Conservation (phyloP, 2,113 vertebrate genomes). For the Leptodactylus fuscus region DNA sequence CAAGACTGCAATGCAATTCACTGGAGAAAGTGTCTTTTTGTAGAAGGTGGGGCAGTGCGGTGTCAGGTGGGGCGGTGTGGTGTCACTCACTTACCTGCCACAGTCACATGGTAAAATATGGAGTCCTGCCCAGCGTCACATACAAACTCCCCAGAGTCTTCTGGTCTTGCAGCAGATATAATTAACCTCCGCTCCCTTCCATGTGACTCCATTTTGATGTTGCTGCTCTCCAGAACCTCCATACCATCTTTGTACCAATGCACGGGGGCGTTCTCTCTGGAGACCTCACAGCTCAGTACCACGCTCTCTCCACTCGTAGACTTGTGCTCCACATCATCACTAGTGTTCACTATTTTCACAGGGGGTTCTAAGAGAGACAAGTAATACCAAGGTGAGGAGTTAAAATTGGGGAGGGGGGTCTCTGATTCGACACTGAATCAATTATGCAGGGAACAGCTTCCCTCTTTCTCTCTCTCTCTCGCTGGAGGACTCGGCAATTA, state of each 20-base stretch:
- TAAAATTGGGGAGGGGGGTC: no score
- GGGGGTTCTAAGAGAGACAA: constrained; percentile 73
- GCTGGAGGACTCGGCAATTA: neutral
- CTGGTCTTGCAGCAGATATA: constrained; percentile 78
- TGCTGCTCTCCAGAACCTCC: constrained; percentile 77
- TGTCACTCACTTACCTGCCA: constrained; percentile 82
- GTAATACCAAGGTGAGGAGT: neutral
- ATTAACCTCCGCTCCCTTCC: constrained; percentile 80
- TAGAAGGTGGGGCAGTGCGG: no score
- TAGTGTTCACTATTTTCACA: constrained; percentile 80
- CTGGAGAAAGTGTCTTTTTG: no score
- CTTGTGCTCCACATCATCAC: constrained; percentile 69
- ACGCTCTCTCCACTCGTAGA: constrained; percentile 78
- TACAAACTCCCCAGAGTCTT: constrained; percentile 87
- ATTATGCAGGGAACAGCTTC: no score
- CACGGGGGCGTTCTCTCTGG: constrained; percentile 74
- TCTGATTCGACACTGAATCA: no score
- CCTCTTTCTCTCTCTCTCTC: neutral
- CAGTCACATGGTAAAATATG: constrained; percentile 85
- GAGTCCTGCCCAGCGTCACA: constrained; percentile 87
- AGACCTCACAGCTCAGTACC: constrained; percentile 82
- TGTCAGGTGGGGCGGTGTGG: no score
- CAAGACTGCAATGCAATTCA: no score
- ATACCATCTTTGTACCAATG: constrained; percentile 81
- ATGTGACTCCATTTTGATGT: constrained; percentile 79